Conservation (phyloP, 1,140 invertebrate species). For the Psilanteris sp. region DNA sequence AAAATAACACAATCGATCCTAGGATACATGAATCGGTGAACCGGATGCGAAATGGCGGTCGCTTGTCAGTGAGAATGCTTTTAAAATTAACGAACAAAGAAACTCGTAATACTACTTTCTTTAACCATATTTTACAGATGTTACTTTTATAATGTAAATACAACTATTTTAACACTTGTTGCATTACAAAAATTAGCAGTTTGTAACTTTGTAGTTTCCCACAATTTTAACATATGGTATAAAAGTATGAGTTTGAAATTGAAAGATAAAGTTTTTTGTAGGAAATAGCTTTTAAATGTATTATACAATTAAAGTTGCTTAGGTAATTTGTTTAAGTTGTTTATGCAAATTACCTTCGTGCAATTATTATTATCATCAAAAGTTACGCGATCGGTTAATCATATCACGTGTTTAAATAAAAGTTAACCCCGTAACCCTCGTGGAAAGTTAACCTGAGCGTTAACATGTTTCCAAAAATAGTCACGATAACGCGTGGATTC, state of each 20-base stretch:
- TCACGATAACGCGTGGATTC: slow-evolving; percentile 7
- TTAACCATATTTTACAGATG: no score
- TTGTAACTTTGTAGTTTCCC: no score
- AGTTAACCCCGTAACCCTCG: slow-evolving; percentile 31
- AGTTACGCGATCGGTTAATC: slow-evolving; percentile 6
- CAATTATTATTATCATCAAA: not conserved
- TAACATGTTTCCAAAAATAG: slow-evolving; percentile 22
- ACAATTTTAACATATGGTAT: no score
- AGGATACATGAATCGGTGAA: slow-evolving; percentile 12
- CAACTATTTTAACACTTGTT: no score
- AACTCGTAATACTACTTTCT: not conserved
- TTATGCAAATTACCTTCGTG: slow-evolving; percentile 24
- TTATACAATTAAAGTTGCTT: no score
- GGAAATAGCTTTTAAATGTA: no score
- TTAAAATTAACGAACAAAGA: slow-evolving; percentile 25
- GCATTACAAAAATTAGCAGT: no score
- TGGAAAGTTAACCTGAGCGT: slow-evolving; percentile 14
- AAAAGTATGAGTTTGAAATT: no score
- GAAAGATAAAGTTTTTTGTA: no score
- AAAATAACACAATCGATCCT: not conserved
- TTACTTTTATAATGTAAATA: no score
- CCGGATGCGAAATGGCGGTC: slow-evolving; percentile 78
- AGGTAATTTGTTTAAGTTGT: no score
- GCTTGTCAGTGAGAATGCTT: slow-evolving; percentile 70
- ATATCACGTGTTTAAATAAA: slow-evolving; percentile 31